A percentile compares a stretch with the other conserved stretches of the same genome.
These are phyloP conservation scores for Percina caprodes DNA, from an alignment of 2,113 vertebrate genomes.

Conservation along the genomic window DNA sequence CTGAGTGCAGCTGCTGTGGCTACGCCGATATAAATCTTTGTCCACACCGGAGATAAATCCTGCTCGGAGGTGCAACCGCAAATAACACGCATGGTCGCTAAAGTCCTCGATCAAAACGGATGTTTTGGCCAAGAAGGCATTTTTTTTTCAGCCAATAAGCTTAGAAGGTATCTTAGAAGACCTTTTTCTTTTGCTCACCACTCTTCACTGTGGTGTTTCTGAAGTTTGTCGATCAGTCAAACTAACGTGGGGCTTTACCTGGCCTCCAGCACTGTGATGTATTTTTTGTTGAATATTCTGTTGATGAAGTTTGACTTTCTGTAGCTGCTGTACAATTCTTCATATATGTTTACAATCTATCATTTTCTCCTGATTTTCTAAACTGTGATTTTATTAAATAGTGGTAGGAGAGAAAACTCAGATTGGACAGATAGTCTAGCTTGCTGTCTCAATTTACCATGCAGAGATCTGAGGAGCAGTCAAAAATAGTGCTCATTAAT, in stretches of 20 bases:
- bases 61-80: neutral
- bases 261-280: neutral
- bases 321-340: neutral
- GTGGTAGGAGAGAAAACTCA: no score
- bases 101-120: neutral
- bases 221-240: neutral
- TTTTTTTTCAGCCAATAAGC: neutral
- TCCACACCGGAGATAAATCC: slow-evolving; percentile 19
- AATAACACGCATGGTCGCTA: neutral
- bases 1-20: slow-evolving; percentile 10
- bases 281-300: neutral
- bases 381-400: no score
- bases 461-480: no score
- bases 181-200: neutral
- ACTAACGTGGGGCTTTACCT: neutral
- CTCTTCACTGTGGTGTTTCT: neutral
- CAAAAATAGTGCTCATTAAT: no score
- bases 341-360: no score
- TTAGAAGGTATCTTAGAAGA: neutral
- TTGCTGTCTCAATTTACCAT: no score
- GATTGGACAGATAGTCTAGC: no score
- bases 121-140: neutral
- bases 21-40: slow-evolving; percentile 36
- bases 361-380: no score
- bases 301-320: neutral